These are phyloP conservation scores for Spinibarbus caldwelli DNA, from an alignment of 2,797 vertebrate species.

Conservation along the genomic window DNA sequence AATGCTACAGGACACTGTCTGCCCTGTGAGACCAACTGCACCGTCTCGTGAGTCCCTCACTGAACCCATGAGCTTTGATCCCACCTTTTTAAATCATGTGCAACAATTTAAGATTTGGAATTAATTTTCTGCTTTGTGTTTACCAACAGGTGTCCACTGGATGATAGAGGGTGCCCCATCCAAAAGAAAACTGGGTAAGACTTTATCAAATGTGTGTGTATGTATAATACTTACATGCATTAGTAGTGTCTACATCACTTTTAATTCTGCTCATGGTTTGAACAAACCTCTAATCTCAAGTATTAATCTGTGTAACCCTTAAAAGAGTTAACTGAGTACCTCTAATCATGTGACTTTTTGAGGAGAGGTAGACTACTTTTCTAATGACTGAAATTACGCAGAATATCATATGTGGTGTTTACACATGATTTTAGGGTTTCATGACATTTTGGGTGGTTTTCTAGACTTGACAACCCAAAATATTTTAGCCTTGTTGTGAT, in stretches of 20 bases:
- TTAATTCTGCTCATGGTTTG: not conserved
- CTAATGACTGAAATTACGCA: too few relatives aligned
- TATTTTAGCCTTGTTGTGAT: too few relatives aligned
- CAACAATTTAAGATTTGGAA: not conserved
- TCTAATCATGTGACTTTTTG: too few relatives aligned
- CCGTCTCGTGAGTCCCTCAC: conserved; percentile 84
- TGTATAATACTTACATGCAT: not conserved
- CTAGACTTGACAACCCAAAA: too few relatives aligned
- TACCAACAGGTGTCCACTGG: conserved; percentile 83
- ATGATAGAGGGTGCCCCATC: conserved; percentile 89
- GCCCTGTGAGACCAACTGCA: conserved; percentile 91
- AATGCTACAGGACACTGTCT: conserved; percentile 86
- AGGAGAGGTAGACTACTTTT: too few relatives aligned
- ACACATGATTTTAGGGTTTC: not conserved
- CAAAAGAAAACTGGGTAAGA: conserved; percentile 87
- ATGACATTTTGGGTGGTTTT: too few relatives aligned
- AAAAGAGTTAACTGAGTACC: too few relatives aligned
- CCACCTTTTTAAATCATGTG: not conserved
- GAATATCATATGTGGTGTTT: not conserved
- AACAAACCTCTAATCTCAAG: conserved; percentile 1
- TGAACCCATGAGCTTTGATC: not conserved
- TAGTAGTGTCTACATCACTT: not conserved
- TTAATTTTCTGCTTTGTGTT: not conserved
- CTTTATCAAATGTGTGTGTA: not conserved
- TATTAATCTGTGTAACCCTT: not conserved